These are phyloP conservation scores for Pristionchus arcanus DNA, from an alignment of 2,888 invertebrate genomes.

Conservation along the genomic window DNA sequence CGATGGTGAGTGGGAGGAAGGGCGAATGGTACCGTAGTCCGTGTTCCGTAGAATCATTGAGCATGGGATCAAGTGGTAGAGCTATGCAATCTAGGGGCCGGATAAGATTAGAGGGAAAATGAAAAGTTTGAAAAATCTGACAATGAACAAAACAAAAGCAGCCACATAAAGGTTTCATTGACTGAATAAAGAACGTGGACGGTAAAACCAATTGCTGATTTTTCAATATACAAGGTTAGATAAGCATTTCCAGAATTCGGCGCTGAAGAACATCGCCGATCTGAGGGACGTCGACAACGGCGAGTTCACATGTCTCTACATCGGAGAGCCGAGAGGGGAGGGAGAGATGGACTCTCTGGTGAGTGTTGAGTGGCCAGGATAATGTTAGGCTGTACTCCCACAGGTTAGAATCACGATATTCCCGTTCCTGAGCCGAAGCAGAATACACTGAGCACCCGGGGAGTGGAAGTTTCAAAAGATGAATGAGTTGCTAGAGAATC, in stretches of 20 bases:
- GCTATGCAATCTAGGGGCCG: too few relatives aligned
- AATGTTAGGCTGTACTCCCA: too few relatives aligned
- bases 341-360: background rate
- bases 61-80: too few relatives aligned
- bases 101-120: too few relatives aligned
- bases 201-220: too few relatives aligned
- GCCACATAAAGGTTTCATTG: too few relatives aligned
- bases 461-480: background rate
- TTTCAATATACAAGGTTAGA: too few relatives aligned
- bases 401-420: too few relatives aligned
- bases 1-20: background rate
- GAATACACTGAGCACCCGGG: too few relatives aligned
- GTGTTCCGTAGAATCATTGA: background rate
- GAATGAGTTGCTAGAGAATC: background rate
- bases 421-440: too few relatives aligned
- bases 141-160: too few relatives aligned
- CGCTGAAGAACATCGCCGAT: conserved; percentile 36
- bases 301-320: conserved; percentile 45
- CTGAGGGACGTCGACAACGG: conserved; percentile 19
- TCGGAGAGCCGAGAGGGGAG: background rate
- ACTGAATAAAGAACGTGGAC: background rate
- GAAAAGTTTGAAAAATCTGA: too few relatives aligned
- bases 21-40: background rate
- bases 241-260: background rate
- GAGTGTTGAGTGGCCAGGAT: background rate